Conservation (phyloP, 2,797 vertebrate species). For the Taenioides sp. region DNA sequence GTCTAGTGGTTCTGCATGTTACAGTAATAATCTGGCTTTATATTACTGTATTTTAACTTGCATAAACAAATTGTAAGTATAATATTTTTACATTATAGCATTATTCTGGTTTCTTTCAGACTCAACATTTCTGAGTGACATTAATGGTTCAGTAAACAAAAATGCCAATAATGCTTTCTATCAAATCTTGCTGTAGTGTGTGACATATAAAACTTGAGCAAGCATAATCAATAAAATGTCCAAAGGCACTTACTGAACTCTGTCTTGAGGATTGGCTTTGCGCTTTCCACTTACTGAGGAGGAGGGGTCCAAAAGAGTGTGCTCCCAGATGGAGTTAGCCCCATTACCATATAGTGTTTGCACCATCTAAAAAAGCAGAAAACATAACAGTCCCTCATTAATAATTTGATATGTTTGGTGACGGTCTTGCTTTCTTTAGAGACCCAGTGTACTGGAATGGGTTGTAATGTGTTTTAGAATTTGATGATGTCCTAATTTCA, state of each 20-base stretch:
- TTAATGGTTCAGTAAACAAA: constrained; percentile 15
- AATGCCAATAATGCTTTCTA: constrained; percentile 23
- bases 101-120: not conserved
- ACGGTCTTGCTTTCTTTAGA: not conserved
- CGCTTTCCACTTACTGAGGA: constrained; percentile 91
- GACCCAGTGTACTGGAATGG: not conserved
- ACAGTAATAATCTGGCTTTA: not conserved
- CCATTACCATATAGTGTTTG: constrained; percentile 95
- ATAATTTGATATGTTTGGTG: not conserved
- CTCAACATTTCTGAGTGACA: constrained; percentile 20
- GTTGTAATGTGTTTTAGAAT: not conserved
- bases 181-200: not conserved
- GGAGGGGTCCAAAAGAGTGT: constrained; percentile 93
- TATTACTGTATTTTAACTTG: no score
- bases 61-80: not conserved
- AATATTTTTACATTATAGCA: not conserved
- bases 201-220: constrained; percentile 22
- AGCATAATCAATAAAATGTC: not conserved
- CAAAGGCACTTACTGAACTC: constrained; percentile 90
- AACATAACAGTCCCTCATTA: not conserved
- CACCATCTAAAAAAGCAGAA: constrained; percentile 84
- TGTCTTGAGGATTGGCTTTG: constrained; percentile 96
- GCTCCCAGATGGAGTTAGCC: constrained; percentile 99
- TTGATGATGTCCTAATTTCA: no score
- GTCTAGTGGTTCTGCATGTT: not conserved